These are phyloP conservation scores for Caracal caracal DNA, from an alignment of 2,113 vertebrate species.

Conservation along the genomic window DNA sequence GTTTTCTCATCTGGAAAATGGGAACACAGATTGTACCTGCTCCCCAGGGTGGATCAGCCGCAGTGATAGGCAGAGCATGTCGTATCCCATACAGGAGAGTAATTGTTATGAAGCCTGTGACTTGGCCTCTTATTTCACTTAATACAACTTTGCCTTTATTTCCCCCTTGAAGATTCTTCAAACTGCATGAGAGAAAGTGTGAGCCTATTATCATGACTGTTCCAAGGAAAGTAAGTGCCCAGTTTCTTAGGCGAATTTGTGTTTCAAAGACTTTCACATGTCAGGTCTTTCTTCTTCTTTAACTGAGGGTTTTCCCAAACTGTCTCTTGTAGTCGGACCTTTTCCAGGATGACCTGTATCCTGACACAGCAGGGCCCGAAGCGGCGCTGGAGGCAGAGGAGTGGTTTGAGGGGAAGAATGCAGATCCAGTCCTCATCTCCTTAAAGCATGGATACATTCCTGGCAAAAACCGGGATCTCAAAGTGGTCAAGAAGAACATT, in stretches of 20 bases:
- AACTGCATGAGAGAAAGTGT: constrained; percentile 97
- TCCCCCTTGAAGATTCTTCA: constrained; percentile 92
- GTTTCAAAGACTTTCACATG: neutral
- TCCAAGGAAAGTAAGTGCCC: constrained; percentile 93
- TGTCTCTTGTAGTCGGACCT: constrained; percentile 92
- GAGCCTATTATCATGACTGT: constrained; percentile 99
- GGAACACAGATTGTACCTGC: neutral
- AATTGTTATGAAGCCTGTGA: neutral
- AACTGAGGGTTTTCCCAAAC: neutral
- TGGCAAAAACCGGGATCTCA: constrained; percentile 94
- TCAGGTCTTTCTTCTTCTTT: neutral
- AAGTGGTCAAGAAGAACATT: constrained; percentile 96
- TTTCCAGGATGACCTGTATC: constrained; percentile 98
- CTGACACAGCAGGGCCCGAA: constrained; percentile 95
- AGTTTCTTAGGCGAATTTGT: neutral
- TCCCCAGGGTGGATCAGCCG: neutral
- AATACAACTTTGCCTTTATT: constrained; percentile 17
- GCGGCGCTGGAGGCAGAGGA: constrained; percentile 95
- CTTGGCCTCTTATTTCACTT: neutral
- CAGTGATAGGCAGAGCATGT: neutral
- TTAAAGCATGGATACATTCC: constrained; percentile 96
- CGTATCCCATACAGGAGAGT: accelerated
- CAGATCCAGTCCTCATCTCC: constrained; percentile 95
- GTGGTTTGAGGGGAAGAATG: constrained; percentile 96
- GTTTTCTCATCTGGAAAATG: neutral